A percentile compares a stretch with the other conserved stretches of the same genome.
Conservation (phyloP, 2,797 vertebrate genomes). For the Clarias pachynema region DNA sequence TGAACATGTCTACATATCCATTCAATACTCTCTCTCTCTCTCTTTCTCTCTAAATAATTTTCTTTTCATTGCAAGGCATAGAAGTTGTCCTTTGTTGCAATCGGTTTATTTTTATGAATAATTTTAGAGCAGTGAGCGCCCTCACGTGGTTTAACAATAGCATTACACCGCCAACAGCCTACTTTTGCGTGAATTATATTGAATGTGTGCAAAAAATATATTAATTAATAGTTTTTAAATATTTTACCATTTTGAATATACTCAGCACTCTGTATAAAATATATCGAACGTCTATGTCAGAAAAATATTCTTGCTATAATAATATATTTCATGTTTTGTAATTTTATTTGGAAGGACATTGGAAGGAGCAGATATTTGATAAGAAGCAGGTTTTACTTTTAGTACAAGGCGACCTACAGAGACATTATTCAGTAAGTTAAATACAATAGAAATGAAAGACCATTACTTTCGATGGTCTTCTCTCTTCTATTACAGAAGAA, state of each 20-base stretch:
- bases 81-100: no score
- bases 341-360: neutral
- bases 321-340: neutral
- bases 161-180: neutral
- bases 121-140: neutral
- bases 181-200: neutral
- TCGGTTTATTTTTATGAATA: no score
- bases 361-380: no score
- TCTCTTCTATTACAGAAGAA: neutral
- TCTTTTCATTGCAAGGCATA: no score
- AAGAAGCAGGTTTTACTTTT: neutral
- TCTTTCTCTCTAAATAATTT: no score
- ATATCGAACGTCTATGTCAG: neutral
- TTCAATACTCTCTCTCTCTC: no score
- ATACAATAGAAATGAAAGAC: conserved; percentile 61
- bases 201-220: neutral
- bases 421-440: neutral
- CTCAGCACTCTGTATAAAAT: neutral
- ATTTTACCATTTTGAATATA: neutral
- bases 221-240: no score
- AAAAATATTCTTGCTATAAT: neutral
- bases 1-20: no score
- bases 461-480: conserved; percentile 80
- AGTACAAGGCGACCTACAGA: neutral
- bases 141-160: neutral